A percentile compares a stretch with the other conserved stretches of the same genome.
phyloP scores from a whole-genome alignment of 2,888 invertebrate species.

The Apeira syringaria region DNA sequence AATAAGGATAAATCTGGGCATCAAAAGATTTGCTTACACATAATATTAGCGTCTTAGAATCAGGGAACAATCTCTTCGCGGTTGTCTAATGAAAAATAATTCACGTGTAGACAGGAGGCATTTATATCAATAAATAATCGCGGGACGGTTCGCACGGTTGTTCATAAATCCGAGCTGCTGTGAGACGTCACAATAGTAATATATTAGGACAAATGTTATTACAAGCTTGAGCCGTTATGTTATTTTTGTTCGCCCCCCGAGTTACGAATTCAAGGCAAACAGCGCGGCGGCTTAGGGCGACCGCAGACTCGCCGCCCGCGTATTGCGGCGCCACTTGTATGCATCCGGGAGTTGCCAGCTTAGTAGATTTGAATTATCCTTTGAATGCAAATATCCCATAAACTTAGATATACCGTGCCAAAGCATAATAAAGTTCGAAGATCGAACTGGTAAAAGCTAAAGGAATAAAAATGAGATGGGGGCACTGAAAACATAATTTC shows the following conservation, averaged over 20 bases:
- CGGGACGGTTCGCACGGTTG: conserved; percentile 71
- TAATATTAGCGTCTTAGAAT: conserved; percentile 54
- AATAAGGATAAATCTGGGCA: conserved; percentile 47
- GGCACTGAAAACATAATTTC: no score
- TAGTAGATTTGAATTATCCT: no score
- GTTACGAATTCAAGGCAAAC: conserved; percentile 54
- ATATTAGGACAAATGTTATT: conserved; percentile 82
- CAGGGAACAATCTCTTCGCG: conserved; percentile 45
- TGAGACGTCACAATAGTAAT: conserved; percentile 77
- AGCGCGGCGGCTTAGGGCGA: conserved; percentile 34
- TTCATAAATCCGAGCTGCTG: conserved; percentile 71
- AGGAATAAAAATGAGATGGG: no score
- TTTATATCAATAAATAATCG: conserved; percentile 77
- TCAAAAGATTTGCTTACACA: conserved; percentile 59
- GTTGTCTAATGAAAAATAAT: conserved; percentile 71
- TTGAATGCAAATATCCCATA: no score
- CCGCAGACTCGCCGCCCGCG: conserved; percentile 35
- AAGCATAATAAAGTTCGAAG: no score
- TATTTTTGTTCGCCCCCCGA: conserved; percentile 72
- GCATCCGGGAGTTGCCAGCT: conserved; percentile 16
- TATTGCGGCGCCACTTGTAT: conserved; percentile 8
- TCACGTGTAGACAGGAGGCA: conserved; percentile 64
- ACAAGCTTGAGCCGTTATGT: conserved; percentile 76
- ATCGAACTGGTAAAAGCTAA: no score
- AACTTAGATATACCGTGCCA: background rate